phyloP scores from a whole-genome alignment of 2,888 invertebrate species.

The Andrena camellia region DNA sequence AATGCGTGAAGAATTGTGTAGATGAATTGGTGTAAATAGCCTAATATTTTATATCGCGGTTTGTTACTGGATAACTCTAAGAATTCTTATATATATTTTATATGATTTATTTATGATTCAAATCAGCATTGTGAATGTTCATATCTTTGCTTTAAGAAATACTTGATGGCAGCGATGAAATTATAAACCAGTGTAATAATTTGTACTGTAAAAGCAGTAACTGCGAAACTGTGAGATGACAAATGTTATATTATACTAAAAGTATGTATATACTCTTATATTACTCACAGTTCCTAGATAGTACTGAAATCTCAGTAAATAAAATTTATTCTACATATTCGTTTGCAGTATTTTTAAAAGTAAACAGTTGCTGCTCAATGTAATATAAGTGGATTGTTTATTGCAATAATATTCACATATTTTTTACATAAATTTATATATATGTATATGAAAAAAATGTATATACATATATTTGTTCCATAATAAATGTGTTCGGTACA shows the following conservation, averaged over 20 bases:
- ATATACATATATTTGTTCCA: conserved; percentile 53
- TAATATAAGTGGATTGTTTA: conserved; percentile 60
- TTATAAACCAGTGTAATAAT: conserved; percentile 46
- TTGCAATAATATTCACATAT: conserved; percentile 49
- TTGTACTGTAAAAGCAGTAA: conserved; percentile 41
- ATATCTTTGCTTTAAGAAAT: conserved; percentile 16
- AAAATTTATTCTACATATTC: conserved; percentile 34
- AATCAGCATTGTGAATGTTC: conserved; percentile 25
- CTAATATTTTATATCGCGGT: conserved; percentile 5
- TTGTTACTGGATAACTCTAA: conserved; percentile 24
- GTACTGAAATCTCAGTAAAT: conserved; percentile 1
- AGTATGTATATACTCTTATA: background rate
- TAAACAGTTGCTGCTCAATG: conserved; percentile 55
- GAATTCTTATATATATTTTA: conserved; percentile 34
- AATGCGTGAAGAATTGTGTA: conserved; percentile 10
- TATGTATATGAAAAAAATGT: conserved; percentile 40
- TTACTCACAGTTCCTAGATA: conserved; percentile 21
- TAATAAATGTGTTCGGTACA: conserved; percentile 60
- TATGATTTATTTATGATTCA: conserved; percentile 43
- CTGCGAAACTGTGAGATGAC: conserved; percentile 18
- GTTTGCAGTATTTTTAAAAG: conserved; percentile 50
- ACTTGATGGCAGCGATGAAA: conserved; percentile 27
- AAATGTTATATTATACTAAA: background rate
- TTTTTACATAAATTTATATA: conserved; percentile 53
- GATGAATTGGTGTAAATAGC: conserved; percentile 19